Evolutionary conservation across 2,888 invertebrate species (phyloP).

Genomic region (Brachyptera risi): DNA sequence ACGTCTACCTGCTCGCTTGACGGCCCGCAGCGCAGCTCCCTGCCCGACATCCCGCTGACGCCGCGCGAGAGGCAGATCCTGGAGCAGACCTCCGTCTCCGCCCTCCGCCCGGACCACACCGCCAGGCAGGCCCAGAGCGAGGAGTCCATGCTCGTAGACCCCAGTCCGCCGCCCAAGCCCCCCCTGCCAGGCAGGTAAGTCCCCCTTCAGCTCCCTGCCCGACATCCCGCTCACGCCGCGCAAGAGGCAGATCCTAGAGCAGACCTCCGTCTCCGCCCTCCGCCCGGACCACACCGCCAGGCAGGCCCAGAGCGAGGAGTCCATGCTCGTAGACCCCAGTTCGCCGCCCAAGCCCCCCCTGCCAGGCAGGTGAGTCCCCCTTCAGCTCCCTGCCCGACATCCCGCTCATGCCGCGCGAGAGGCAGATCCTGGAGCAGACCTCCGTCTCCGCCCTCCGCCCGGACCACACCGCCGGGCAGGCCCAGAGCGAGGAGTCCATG

Average conservation of each 20-base stretch:
- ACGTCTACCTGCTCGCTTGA: constrained; percentile 35
- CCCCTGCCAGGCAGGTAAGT: constrained; percentile 81
- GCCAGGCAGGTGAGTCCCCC: constrained; percentile 76
- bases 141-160: constrained; percentile 50
- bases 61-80: constrained; percentile 69
- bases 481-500: constrained; percentile 36
- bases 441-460: constrained; percentile 44
- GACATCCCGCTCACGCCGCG: constrained; percentile 82
- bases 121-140: too few relatives aligned
- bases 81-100: constrained; percentile 51
- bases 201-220: constrained; percentile 65
- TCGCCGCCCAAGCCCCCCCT: constrained; percentile 88
- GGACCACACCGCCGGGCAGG: too few relatives aligned
- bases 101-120: too few relatives aligned
- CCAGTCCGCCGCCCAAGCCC: constrained; percentile 82
- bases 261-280: constrained; percentile 47
- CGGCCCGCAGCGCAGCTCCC: constrained; percentile 58
- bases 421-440: constrained; percentile 59
- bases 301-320: constrained; percentile 38
- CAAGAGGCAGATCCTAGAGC: constrained; percentile 63
- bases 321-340: constrained; percentile 56
- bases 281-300: too few relatives aligned
- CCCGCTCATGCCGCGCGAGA: constrained; percentile 74
- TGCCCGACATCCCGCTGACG: constrained; percentile 78
- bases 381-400: constrained; percentile 74